phyloP scores from a whole-genome alignment of 2,113 vertebrate species.

The Chlamydotis undulata region DNA sequence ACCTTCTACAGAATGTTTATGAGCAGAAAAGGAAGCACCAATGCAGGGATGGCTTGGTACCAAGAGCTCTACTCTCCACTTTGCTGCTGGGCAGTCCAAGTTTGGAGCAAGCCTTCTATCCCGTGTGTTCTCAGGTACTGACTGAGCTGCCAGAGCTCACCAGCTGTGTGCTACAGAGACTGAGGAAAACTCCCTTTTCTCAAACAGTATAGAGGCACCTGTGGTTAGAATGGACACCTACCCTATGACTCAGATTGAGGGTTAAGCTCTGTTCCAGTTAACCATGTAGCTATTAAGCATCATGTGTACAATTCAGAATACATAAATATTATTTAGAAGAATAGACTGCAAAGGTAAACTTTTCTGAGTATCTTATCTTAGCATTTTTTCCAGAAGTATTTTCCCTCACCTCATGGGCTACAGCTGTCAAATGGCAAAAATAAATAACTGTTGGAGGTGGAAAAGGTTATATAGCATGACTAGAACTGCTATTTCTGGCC shows the following conservation, averaged over 20 bases:
- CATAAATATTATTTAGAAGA: neutral
- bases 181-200: neutral
- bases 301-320: neutral
- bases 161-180: neutral
- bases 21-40: neutral
- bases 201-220: neutral
- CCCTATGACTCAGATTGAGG: too few species aligned
- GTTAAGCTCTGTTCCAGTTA: neutral
- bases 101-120: neutral
- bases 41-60: neutral
- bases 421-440: neutral
- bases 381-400: neutral
- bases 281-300: neutral
- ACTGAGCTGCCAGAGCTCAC: neutral
- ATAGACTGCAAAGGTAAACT: neutral
- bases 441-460: neutral
- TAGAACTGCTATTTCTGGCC: neutral
- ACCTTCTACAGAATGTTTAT: neutral
- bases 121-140: neutral
- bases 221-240: fast-evolving
- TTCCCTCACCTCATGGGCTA: neutral
- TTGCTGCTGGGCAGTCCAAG: neutral
- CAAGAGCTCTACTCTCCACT: neutral
- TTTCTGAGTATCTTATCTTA: neutral
- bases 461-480: neutral